phyloP scores from a whole-genome alignment of 2,113 vertebrate species.

The Dipodomys merriami region DNA sequence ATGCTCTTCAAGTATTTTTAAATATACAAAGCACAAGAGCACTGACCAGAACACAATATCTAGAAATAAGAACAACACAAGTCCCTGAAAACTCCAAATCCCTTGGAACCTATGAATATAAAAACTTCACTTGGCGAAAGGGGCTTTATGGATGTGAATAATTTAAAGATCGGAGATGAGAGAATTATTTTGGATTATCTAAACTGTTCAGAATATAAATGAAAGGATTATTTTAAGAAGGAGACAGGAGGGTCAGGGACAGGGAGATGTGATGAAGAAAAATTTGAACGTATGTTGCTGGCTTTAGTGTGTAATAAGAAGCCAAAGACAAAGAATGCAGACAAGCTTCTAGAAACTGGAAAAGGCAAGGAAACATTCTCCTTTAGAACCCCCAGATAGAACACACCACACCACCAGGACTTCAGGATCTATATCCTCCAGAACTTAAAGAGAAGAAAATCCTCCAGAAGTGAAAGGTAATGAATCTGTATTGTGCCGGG shows the following conservation, averaged over 20 bases:
- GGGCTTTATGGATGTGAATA: neutral
- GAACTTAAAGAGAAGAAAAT: neutral
- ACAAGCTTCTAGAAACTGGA: neutral
- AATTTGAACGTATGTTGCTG: neutral
- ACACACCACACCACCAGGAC: neutral
- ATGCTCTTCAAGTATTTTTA: too few relatives aligned
- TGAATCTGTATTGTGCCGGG: too few relatives aligned
- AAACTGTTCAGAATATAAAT: neutral
- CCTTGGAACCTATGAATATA: neutral
- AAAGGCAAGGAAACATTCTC: neutral
- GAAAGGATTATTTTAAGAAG: neutral
- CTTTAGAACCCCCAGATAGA: neutral
- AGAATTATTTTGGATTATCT: slow-evolving; percentile 5
- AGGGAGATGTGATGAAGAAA: neutral
- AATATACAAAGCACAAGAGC: slow-evolving; percentile 40
- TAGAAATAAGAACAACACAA: neutral
- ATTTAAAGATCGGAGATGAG: neutral
- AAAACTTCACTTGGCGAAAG: neutral
- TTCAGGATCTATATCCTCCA: neutral
- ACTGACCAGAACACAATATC: neutral
- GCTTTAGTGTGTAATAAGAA: neutral
- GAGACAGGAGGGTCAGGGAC: neutral
- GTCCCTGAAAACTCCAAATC: neutral
- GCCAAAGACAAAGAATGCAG: neutral
- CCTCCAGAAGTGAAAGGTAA: neutral